phyloP scores from a whole-genome alignment of 30 jellyfish, hydroid and myxozoan genomes.

The Chrysaora quinquecirrha region DNA sequence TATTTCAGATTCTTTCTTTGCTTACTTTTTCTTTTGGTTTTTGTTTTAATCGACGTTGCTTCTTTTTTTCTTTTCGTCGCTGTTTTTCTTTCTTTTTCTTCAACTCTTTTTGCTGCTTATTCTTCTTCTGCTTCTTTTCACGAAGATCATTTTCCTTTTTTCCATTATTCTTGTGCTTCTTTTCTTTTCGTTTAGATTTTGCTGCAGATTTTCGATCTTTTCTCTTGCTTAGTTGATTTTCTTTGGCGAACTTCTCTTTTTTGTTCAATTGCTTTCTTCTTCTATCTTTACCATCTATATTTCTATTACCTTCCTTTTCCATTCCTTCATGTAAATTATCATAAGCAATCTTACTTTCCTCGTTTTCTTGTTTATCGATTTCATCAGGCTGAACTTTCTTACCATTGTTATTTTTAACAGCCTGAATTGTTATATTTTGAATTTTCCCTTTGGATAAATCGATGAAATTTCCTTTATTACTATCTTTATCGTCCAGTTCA shows the following conservation, averaged over 20 bases:
- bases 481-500: conserved; percentile 26
- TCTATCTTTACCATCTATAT: background rate
- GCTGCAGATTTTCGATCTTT: background rate
- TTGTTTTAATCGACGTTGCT: background rate
- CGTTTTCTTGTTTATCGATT: background rate
- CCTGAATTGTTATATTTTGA: background rate
- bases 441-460: conserved; percentile 17
- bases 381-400: background rate
- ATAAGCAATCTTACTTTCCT: background rate
- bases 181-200: background rate
- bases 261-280: background rate
- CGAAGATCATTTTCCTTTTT: background rate
- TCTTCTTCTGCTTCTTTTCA: background rate
- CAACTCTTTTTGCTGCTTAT: background rate
- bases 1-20: background rate
- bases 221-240: background rate
- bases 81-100: background rate
- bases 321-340: background rate
- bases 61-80: background rate
- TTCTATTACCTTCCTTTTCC: background rate
- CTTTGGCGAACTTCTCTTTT: background rate
- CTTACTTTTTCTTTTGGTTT: background rate
- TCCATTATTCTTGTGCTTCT: background rate
- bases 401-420: background rate
- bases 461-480: background rate